These are phyloP conservation scores for Elaphurus davidianus DNA, from an alignment of 2,113 vertebrate species.

Conservation along the genomic window DNA sequence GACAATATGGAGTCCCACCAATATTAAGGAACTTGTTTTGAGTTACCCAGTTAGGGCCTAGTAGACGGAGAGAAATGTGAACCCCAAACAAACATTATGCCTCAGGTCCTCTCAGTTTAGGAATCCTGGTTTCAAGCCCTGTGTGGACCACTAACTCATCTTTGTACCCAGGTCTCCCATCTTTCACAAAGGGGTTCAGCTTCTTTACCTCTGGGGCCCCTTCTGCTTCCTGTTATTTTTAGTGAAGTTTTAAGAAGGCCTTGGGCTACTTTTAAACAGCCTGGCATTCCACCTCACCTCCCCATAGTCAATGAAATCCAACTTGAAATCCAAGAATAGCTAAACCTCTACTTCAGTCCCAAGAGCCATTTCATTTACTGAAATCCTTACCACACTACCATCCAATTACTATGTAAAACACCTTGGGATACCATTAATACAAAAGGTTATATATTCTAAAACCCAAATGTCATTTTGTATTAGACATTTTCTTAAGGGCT, in stretches of 20 bases:
- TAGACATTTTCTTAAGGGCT: slow-evolving; percentile 79
- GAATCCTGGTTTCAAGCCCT: not conserved
- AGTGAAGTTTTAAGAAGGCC: slow-evolving; percentile 51
- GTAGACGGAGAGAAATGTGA: not conserved
- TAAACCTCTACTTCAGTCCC: slow-evolving; percentile 70
- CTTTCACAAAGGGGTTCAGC: not conserved
- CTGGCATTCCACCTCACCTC: slow-evolving; percentile 34
- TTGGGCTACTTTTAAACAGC: slow-evolving; percentile 67
- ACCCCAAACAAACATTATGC: not conserved
- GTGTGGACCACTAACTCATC: not conserved
- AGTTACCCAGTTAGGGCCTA: not conserved
- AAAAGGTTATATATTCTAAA: slow-evolving; percentile 79
- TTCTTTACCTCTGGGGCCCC: not conserved
- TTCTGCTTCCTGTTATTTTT: slow-evolving; percentile 29
- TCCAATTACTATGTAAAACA: slow-evolving; percentile 79
- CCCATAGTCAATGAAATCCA: slow-evolving; percentile 67
- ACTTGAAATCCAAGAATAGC: slow-evolving; percentile 74
- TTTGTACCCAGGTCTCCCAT: not conserved
- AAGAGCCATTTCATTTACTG: slow-evolving; percentile 74
- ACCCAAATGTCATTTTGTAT: slow-evolving; percentile 79
- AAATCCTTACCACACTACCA: slow-evolving; percentile 74
- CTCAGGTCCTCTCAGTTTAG: not conserved
- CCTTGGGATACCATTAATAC: slow-evolving; percentile 78
- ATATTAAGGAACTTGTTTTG: not conserved
- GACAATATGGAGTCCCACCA: not conserved